Evolutionary conservation across 1,140 invertebrate species (phyloP).

Genomic region (Cylas formicarius): DNA sequence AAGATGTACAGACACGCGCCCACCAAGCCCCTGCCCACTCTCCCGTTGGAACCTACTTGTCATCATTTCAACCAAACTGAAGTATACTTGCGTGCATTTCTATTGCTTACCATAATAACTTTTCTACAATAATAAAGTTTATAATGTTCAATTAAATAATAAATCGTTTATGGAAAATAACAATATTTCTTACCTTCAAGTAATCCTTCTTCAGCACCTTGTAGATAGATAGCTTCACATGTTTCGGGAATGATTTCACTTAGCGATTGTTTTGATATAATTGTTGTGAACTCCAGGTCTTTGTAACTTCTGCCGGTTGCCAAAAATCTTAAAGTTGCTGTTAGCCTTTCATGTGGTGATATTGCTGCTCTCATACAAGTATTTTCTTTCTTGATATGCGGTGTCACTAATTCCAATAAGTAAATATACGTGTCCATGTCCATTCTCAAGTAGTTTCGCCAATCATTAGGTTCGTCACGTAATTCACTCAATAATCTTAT

Average conservation of each 20-base stretch:
- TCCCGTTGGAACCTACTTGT: no score
- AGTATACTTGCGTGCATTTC: no score
- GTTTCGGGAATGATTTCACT: conserved; percentile 13
- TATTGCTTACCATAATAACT: no score
- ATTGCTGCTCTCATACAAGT: conserved; percentile 5
- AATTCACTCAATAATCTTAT: conserved; percentile 6
- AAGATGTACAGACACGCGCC: no score
- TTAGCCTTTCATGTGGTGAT: conserved; percentile 3
- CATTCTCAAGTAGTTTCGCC: conserved; percentile 8
- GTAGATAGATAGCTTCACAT: no score
- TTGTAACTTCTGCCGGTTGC: conserved; percentile 7
- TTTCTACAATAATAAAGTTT: no score
- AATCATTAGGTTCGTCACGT: conserved; percentile 11
- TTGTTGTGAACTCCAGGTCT: conserved; percentile 9
- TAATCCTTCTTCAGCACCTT: not conserved
- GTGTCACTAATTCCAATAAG: conserved; percentile 4
- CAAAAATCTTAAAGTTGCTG: conserved; percentile 7
- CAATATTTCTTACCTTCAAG: conserved; percentile 14
- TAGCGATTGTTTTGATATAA: conserved; percentile 12
- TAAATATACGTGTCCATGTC: conserved; percentile 4
- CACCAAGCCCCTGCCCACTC: no score
- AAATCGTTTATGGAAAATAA: no score
- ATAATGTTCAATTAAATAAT: no score
- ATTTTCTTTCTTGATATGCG: conserved; percentile 1
- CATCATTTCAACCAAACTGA: no score